Base-by-base conservation (phyloP, 2,113 vertebrate genomes). In the Todiramphus chloris region DNA sequence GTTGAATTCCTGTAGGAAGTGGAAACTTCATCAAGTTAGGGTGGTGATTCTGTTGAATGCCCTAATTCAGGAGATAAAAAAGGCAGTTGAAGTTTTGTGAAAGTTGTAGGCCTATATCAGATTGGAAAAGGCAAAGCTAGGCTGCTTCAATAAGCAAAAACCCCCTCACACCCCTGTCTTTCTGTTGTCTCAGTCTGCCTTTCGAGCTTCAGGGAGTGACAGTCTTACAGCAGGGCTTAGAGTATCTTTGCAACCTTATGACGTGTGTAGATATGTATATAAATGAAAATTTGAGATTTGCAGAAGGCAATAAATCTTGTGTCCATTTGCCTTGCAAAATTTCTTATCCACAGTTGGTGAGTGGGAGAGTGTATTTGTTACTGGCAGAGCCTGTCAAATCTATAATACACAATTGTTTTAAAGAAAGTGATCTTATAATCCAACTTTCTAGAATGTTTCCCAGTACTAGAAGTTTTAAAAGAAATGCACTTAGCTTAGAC, bases 281-380 rank as follows among this genome's bases (percentile, higher is more conserved):
- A 96, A 92, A 95, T 94, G 60, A 82, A 87, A 66, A 46, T 72
- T 63, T 66, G n/a, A 89, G 77, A 79, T 92, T 72, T 93, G 76
- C 77, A 93, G 90, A 89, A 93, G 50, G 89, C 80, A 89, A 60
- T 94, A 89, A 89, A 93, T 93, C 89, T 92, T 73, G 48, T 89
- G 90, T 96, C 92, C 83, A 41, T 95, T 97, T 96, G 92, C 89
- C 86, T 91, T 94, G 89, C 89, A 94, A 84, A 92, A 72, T 91
- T 93, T 89, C 83, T 89, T 91, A 82, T 7, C 83, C 89, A 84
- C 94, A 97, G 95, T 75, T 96, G 96, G 90, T 96, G 96, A 93
- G 96, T 97, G 86, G 96, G 96, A 95, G 95, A 87, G 50, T 82
- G 62, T 94, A 94, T 94, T 94, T 93, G 95, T 96, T 87, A 82